Evolutionary conservation across 2,888 invertebrate species (phyloP).

Genomic region (Drosophila prolongata): DNA sequence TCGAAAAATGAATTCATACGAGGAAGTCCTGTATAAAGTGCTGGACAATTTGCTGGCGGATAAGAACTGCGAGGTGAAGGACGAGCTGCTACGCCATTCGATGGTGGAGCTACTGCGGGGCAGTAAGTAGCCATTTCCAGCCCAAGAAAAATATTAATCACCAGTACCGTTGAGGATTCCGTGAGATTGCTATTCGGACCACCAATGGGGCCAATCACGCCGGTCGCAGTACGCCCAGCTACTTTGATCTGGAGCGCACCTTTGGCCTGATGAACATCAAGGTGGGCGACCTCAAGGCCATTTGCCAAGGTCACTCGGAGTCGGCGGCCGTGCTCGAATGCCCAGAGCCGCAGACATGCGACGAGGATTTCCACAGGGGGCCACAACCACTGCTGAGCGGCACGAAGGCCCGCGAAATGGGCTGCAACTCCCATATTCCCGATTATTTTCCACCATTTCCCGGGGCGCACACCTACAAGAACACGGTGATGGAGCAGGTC

Average conservation of each 20-base stretch:
- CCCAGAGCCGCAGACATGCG: background rate
- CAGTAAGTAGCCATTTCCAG: constrained; percentile 36
- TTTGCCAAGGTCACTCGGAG: no score
- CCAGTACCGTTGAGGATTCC: constrained; percentile 24
- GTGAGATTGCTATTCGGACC: constrained; percentile 20
- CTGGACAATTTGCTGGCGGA: constrained; percentile 25
- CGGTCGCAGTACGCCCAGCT: constrained; percentile 37
- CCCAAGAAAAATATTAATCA: background rate
- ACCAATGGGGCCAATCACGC: constrained; percentile 33
- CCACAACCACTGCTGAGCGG: constrained; percentile 1
- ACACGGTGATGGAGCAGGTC: constrained; percentile 10
- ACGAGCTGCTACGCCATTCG: constrained; percentile 1
- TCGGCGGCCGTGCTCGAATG: background rate
- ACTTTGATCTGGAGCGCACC: constrained; percentile 54
- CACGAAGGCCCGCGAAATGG: background rate
- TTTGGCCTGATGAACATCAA: constrained; percentile 30
- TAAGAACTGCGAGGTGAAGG: constrained; percentile 9
- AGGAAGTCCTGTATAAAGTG: constrained; percentile 6
- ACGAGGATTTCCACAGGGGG: constrained; percentile 18
- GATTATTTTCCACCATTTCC: constrained; percentile 50
- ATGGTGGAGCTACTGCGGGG: constrained; percentile 15
- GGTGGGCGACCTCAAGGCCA: background rate
- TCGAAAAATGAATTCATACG: constrained; percentile 22
- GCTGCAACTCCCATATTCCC: constrained; percentile 41
- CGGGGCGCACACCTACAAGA: constrained; percentile 42